These are phyloP conservation scores for Sphaeridia pumilis DNA, from an alignment of 2,888 invertebrate genomes.

Conservation along the genomic window DNA sequence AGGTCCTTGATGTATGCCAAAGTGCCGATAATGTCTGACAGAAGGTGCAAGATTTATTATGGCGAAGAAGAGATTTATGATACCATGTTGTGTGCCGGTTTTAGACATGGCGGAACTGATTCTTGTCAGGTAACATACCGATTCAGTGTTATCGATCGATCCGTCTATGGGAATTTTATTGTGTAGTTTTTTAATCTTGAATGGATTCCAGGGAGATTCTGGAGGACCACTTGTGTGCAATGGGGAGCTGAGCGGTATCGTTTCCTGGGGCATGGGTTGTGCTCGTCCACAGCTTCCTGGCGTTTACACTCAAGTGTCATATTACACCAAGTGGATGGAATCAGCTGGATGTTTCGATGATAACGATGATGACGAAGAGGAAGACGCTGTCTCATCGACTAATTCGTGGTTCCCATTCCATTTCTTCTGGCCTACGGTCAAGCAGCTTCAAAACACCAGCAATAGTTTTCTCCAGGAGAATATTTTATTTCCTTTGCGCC, in stretches of 20 bases:
- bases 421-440: constrained; percentile 9
- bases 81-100: constrained; percentile 34
- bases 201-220: constrained; percentile 6
- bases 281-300: constrained; percentile 11
- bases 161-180: neutral
- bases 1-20: constrained; percentile 30
- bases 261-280: constrained; percentile 20
- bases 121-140: constrained; percentile 27
- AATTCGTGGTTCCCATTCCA: constrained; percentile 6
- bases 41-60: constrained; percentile 28
- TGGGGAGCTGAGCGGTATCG: constrained; percentile 13
- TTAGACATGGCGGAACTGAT: constrained; percentile 28
- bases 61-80: constrained; percentile 32
- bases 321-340: constrained; percentile 34
- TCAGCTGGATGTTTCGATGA: constrained; percentile 27
- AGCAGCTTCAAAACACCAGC: neutral
- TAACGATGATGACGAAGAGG: neutral
- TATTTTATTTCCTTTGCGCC: too few species aligned
- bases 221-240: constrained; percentile 17
- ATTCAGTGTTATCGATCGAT: neutral
- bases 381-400: neutral
- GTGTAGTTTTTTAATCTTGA: constrained; percentile 1
- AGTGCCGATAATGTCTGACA: constrained; percentile 29
- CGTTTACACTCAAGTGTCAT: constrained; percentile 27
- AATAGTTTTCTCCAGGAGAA: neutral